A percentile compares a stretch with the other conserved stretches of the same genome.
Evolutionary conservation across 2,113 vertebrate genomes (phyloP).

Genomic region (Oenanthe melanoleuca): DNA sequence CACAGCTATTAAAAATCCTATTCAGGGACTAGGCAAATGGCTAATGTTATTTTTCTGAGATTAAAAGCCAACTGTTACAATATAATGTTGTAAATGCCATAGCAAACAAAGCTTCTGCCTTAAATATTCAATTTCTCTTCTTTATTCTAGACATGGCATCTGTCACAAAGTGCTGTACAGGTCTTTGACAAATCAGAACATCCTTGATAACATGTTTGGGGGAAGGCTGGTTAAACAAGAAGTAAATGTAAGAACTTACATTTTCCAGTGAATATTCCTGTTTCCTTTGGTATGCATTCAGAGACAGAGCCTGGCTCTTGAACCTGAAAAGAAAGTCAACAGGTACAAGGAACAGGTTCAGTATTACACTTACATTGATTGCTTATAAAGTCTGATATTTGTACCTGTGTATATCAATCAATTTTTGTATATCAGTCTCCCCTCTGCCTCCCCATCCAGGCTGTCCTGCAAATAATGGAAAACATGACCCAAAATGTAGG

Average conservation of each 20-base stretch:
- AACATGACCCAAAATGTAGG: background rate
- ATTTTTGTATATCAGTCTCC: background rate
- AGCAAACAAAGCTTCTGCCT: constrained; percentile 2
- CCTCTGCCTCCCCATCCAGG: background rate
- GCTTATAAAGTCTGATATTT: background rate
- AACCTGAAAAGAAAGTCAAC: constrained; percentile 50
- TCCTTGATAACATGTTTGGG: background rate
- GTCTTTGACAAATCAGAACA: background rate
- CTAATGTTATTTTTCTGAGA: constrained; percentile 17
- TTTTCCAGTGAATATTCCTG: constrained; percentile 86
- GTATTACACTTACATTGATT: background rate
- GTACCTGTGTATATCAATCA: background rate
- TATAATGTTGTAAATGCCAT: background rate
- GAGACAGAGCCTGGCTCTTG: constrained; percentile 42
- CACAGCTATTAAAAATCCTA: background rate
- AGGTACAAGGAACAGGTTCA: background rate
- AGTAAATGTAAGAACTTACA: constrained; percentile 76
- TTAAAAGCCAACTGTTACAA: constrained; percentile 16
- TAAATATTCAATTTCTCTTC: constrained; percentile 26
- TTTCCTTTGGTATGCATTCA: constrained; percentile 69
- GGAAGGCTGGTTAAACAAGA: background rate
- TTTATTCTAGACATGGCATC: background rate
- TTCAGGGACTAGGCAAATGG: background rate
- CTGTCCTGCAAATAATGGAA: background rate
- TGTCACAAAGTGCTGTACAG: background rate